Evolutionary conservation across 1,140 invertebrate genomes (phyloP).

Genomic region (Heterodera schachtii): DNA sequence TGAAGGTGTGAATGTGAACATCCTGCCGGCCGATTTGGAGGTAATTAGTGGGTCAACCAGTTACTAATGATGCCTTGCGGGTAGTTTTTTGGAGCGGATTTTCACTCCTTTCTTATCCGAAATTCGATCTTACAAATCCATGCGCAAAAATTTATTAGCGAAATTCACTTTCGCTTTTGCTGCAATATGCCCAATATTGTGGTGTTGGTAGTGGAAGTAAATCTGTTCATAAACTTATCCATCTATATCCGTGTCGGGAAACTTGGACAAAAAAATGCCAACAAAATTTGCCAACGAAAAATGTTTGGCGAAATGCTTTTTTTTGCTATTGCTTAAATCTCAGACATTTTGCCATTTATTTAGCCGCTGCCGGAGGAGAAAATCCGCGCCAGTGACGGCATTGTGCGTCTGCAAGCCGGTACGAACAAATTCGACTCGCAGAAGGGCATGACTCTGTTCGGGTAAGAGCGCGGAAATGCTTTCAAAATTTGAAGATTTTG

Average conservation of each 20-base stretch:
- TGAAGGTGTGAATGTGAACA: slow-evolving; percentile 60
- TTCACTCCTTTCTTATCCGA: not conserved
- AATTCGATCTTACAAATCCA: not conserved
- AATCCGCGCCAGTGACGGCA: slow-evolving; percentile 64
- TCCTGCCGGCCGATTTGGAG: slow-evolving; percentile 60
- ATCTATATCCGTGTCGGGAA: not conserved
- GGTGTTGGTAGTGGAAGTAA: not conserved
- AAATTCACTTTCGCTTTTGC: not conserved
- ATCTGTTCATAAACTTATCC: not conserved
- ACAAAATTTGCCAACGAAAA: not conserved
- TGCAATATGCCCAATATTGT: not conserved
- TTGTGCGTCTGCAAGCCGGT: slow-evolving; percentile 65
- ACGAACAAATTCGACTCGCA: slow-evolving; percentile 65
- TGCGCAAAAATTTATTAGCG: not conserved
- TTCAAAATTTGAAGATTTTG: no score
- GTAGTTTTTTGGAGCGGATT: not conserved
- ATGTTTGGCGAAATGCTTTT: not conserved
- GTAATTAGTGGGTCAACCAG: slow-evolving; percentile 15
- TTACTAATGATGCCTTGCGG: not conserved
- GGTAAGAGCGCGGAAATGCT: slow-evolving; percentile 13
- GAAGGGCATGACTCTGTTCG: slow-evolving; percentile 56
- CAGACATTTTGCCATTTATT: slow-evolving; percentile 38
- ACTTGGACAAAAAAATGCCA: not conserved
- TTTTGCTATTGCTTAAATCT: slow-evolving; percentile 3
- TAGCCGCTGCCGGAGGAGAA: slow-evolving; percentile 65